Evolutionary conservation across 2,888 invertebrate genomes (phyloP).

Genomic region (Ochropleura plecta): DNA sequence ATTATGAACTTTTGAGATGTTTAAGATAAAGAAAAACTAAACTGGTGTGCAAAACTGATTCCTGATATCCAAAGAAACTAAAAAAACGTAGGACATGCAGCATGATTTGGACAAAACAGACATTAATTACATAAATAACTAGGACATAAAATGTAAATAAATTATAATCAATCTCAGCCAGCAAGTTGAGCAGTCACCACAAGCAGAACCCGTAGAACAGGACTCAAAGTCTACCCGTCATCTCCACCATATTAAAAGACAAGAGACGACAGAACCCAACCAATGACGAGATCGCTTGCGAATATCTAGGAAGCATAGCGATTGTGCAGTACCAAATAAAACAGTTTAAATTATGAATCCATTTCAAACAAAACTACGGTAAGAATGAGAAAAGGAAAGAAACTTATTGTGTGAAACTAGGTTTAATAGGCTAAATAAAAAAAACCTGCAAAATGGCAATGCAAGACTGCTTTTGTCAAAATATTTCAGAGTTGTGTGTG

Average conservation of each 20-base stretch:
- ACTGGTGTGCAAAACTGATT: not conserved
- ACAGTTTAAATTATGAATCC: conserved; percentile 40
- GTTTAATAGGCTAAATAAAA: not conserved
- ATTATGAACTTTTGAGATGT: not conserved
- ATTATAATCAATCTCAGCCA: conserved; percentile 56
- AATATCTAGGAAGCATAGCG: conserved; percentile 28
- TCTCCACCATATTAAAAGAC: conserved; percentile 47
- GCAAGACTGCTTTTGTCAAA: not conserved
- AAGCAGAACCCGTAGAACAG: conserved; percentile 45
- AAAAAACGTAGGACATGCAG: not conserved
- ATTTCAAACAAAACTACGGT: conserved; percentile 44
- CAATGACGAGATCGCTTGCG: conserved; percentile 33
- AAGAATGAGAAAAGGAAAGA: conserved; percentile 33
- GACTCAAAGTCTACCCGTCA: conserved; percentile 49
- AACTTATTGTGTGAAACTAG: conserved; percentile 23
- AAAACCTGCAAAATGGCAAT: not conserved
- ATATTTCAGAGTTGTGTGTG: not conserved
- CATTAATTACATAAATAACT: conserved; percentile 4
- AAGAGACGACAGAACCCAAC: conserved; percentile 18
- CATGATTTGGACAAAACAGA: not conserved
- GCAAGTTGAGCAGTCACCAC: conserved; percentile 46
- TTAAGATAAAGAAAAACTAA: not conserved
- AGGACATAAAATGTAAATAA: conserved; percentile 39
- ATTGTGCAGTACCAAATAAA: conserved; percentile 29
- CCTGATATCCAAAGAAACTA: not conserved